Conservation (phyloP, 1,140 invertebrate genomes). For the Drosophila sechellia region DNA sequence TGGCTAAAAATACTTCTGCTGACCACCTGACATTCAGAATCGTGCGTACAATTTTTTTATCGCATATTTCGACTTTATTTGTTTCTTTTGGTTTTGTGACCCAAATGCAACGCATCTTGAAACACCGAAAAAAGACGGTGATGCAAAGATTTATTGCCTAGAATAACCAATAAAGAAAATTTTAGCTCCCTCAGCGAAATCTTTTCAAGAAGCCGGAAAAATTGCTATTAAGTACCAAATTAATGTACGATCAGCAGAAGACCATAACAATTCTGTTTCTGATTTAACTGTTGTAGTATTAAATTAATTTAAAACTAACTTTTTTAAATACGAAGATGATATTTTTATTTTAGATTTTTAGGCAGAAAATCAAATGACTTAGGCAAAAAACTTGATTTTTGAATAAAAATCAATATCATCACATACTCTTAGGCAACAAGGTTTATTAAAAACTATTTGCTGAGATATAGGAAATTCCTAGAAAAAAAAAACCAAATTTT, state of each 20-base stretch:
- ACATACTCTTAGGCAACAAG: slow-evolving; percentile 23
- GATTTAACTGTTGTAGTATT: no score
- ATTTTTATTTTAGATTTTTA: not conserved
- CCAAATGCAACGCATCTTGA: slow-evolving; percentile 21
- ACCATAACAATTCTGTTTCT: not conserved
- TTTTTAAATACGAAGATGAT: no score
- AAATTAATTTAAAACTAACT: not conserved
- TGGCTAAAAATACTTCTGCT: slow-evolving; percentile 35
- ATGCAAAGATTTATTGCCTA: slow-evolving; percentile 41
- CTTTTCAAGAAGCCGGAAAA: slow-evolving; percentile 15
- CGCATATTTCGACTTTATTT: slow-evolving; percentile 13
- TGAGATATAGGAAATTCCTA: no score
- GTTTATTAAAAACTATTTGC: no score
- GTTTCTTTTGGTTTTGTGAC: slow-evolving; percentile 11
- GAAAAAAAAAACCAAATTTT: no score
- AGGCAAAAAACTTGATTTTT: slow-evolving; percentile 13
- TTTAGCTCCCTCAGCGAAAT: slow-evolving; percentile 1
- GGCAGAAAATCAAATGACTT: slow-evolving; percentile 25
- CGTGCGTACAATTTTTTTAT: slow-evolving; percentile 61
- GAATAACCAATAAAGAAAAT: slow-evolving; percentile 19
- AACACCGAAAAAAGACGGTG: slow-evolving; percentile 8
- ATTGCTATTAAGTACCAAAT: not conserved
- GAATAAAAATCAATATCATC: no score
- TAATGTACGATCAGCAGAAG: slow-evolving; percentile 1
- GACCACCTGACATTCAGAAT: slow-evolving; percentile 63